phyloP scores from a whole-genome alignment of 2,797 vertebrate species.

The Furcifer pardalis region DNA sequence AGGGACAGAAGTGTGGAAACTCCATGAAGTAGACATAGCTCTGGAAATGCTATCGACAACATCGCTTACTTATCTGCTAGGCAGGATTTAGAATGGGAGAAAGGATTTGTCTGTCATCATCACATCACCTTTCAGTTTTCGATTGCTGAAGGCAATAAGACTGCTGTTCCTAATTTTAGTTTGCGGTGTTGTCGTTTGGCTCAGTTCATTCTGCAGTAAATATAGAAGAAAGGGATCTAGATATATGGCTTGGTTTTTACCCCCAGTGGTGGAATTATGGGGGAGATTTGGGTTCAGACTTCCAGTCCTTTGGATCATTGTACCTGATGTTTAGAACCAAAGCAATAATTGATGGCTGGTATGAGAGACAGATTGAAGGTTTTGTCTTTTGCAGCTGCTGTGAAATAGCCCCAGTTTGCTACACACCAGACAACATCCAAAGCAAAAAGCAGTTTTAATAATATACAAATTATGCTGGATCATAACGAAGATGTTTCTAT shows the following conservation, averaged over 20 bases:
- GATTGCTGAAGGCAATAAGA: constrained; percentile 56
- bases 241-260: constrained; percentile 33
- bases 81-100: constrained; percentile 68
- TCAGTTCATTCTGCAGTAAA: constrained; percentile 60
- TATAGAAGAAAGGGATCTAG: constrained; percentile 51
- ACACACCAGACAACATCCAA: too few relatives aligned
- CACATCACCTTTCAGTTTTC: constrained; percentile 63
- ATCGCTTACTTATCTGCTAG: constrained; percentile 67
- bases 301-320: constrained; percentile 30
- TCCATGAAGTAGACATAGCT: constrained; percentile 47
- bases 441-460: too few relatives aligned
- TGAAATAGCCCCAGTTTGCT: constrained; percentile 28
- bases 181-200: constrained; percentile 64
- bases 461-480: too few relatives aligned
- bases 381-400: constrained; percentile 17
- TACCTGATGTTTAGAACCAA: neutral
- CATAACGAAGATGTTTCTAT: too few relatives aligned
- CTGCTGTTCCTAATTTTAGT: constrained; percentile 70
- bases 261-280: neutral
- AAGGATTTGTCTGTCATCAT: constrained; percentile 73
- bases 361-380: constrained; percentile 23
- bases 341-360: constrained; percentile 31
- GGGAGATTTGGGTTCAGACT: constrained; percentile 29
- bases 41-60: constrained; percentile 60
- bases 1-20: constrained; percentile 27